phyloP scores from a whole-genome alignment of 2,888 invertebrate genomes.

The Cantharis rustica region DNA sequence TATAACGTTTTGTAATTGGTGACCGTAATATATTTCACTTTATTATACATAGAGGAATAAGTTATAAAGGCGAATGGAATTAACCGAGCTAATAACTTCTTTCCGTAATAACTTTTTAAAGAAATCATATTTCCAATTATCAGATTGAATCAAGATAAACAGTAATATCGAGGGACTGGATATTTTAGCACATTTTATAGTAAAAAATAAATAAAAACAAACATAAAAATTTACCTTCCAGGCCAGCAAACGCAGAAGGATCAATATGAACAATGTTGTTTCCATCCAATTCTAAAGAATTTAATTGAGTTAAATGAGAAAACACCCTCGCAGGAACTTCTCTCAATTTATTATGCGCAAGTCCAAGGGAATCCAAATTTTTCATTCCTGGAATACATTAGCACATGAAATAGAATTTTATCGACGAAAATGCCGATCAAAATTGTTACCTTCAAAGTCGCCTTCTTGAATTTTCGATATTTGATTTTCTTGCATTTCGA shows the following conservation, averaged over 20 bases:
- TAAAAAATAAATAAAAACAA: not conserved
- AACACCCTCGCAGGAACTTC: constrained; percentile 83
- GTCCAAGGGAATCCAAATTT: constrained; percentile 80
- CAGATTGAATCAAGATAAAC: not conserved
- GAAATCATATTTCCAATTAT: not conserved
- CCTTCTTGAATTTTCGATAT: constrained; percentile 78
- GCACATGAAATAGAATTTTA: not conserved
- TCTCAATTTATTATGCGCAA: constrained; percentile 83
- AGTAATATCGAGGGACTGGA: not conserved
- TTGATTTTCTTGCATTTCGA: constrained; percentile 87
- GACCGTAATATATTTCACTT: not conserved
- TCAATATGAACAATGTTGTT: constrained; percentile 82
- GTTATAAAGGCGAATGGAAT: not conserved
- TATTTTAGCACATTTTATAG: not conserved
- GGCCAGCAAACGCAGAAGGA: constrained; percentile 82
- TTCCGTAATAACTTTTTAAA: not conserved
- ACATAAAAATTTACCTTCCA: constrained; percentile 73
- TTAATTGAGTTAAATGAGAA: constrained; percentile 77
- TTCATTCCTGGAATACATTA: constrained; percentile 66
- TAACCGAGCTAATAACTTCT: not conserved
- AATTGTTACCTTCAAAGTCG: constrained; percentile 78
- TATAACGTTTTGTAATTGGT: not conserved
- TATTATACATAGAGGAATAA: not conserved
- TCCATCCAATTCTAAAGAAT: constrained; percentile 87
- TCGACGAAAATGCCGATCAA: not conserved